Conservation (phyloP, 1,140 invertebrate species). For the Halictus rubicundus region DNA sequence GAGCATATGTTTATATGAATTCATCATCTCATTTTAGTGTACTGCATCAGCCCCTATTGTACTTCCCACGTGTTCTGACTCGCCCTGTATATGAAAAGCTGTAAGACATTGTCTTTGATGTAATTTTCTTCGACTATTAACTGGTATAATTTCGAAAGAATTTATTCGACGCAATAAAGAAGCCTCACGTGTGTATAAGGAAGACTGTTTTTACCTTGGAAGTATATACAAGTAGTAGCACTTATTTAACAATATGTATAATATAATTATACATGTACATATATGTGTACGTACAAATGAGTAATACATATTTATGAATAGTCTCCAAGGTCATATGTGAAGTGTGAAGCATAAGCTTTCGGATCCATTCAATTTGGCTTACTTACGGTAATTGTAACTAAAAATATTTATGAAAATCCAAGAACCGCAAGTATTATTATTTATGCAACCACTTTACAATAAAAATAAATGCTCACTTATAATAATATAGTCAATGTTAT, state of each 20-base stretch:
- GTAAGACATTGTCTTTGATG: too few relatives aligned
- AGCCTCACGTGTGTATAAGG: background rate
- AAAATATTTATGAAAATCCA: background rate
- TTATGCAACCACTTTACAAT: too few relatives aligned
- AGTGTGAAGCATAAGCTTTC: background rate
- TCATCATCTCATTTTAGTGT: too few relatives aligned
- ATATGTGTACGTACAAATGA: background rate
- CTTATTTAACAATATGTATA: background rate
- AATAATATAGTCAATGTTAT: too few relatives aligned
- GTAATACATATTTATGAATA: background rate
- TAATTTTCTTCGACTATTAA: background rate
- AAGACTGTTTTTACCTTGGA: background rate
- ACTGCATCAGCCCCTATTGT: too few relatives aligned
- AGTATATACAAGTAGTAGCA: background rate
- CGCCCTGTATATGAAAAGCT: too few relatives aligned
- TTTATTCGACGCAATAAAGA: background rate
- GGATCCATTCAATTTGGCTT: background rate
- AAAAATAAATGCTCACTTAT: too few relatives aligned
- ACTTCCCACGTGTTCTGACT: too few relatives aligned
- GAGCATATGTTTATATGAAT: too few relatives aligned
- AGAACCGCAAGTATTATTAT: background rate
- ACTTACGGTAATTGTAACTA: background rate
- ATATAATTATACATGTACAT: background rate
- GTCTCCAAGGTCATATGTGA: background rate
- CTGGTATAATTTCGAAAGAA: background rate